Evolutionary conservation across 2,888 invertebrate species (phyloP), one percentile per base, ranked within the genome.

Genomic region (Himalopsyche anomala): DNA sequence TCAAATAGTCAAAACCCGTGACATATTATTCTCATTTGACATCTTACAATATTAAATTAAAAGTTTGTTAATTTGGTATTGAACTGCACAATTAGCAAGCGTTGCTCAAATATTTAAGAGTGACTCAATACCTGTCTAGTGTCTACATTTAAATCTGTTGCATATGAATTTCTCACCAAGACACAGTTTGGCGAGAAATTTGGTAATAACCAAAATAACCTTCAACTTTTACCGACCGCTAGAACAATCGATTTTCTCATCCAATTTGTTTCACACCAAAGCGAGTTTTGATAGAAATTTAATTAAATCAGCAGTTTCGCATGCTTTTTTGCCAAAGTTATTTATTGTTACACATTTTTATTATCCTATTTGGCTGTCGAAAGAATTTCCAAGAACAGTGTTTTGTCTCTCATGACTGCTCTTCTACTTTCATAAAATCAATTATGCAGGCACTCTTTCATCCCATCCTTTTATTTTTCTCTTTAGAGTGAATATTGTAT

Each of bases 81-180:
- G 74, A 74, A 74, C 74, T 74, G 36, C 15, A 38, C 74, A 74
- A 36, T 36, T 1, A 11, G 15, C 74, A 9, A 36, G 45, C 15
- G 74, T 74, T 74, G 28, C 74, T 12, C 5, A 38, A 74, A 36
- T 74, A 36, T 36, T 36, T 51, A 51, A 51, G 51, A 36, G 74
- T 74, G 74, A 74, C 74, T 74, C 74, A 74, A 74, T 74, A 74
- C 74, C 36, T 74, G 74, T 74, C 74, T 2, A 38, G 12, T 74
- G 74, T 74, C 74, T 11, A 38, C 74, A 74, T 74, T 74, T 51
- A 51, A 51, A 51, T 51, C 19, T 62, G 28, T 62, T 62, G 62
- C 62, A 2, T 51, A 51, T 51, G 51, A 51, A 51, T 51, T 74
- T 74, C 74, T 38, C 74, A 74, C 74, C 12, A 9, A 69, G 28